Percentiles rank a stretch among this genome's conserved stretches.
These are phyloP conservation scores for Lacerta agilis DNA, from an alignment of 2,797 vertebrate species.

Conservation along the genomic window DNA sequence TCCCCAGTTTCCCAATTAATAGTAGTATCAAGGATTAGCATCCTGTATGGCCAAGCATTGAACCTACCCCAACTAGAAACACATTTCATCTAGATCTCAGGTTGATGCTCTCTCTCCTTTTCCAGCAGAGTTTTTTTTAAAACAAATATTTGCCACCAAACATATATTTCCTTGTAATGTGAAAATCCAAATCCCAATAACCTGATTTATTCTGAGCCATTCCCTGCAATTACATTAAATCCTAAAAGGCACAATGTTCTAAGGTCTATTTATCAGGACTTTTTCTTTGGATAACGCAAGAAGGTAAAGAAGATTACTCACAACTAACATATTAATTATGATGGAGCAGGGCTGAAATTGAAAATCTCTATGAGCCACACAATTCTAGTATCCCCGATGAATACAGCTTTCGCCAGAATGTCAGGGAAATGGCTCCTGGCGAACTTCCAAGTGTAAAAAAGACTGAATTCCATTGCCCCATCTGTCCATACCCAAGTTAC, in stretches of 20 bases:
- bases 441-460: slow-evolving; percentile 5
- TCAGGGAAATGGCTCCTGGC: neutral
- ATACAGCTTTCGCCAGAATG: slow-evolving; percentile 7
- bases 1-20: neutral
- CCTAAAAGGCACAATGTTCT: slow-evolving; percentile 32
- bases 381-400: neutral
- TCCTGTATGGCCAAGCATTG: neutral
- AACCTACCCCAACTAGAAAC: neutral
- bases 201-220: slow-evolving; percentile 42
- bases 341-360: slow-evolving; percentile 6
- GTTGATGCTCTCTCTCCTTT: neutral
- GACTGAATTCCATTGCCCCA: neutral
- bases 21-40: neutral
- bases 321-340: slow-evolving; percentile 38
- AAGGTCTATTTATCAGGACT: slow-evolving; percentile 33
- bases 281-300: slow-evolving; percentile 33
- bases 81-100: too few species aligned
- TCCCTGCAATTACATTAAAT: slow-evolving; percentile 31
- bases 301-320: slow-evolving; percentile 44
- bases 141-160: neutral
- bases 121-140: neutral
- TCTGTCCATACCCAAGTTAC: neutral
- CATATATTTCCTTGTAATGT: slow-evolving; percentile 36
- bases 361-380: neutral
- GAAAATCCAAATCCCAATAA: slow-evolving; percentile 48